Percentiles rank a stretch among this genome's conserved stretches.
Conservation (phyloP, 2,113 vertebrate species). For the Empidonax alnorum region DNA sequence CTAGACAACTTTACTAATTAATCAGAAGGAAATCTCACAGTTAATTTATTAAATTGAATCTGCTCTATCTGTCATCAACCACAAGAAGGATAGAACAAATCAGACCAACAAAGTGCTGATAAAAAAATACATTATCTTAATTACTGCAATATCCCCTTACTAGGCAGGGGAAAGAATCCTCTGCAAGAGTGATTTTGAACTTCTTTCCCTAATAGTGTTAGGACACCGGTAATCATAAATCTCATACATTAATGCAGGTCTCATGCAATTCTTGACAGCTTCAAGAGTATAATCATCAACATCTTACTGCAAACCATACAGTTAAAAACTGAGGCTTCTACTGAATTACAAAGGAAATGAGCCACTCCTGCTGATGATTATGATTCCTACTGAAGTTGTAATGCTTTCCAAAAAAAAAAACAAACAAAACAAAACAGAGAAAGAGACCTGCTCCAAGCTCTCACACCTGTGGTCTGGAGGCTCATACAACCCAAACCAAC, state of each 20-base stretch:
- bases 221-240: neutral
- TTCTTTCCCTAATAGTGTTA: neutral
- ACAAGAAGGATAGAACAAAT: neutral
- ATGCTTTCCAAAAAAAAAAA: neutral
- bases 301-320: neutral
- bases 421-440: neutral
- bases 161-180: neutral
- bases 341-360: neutral
- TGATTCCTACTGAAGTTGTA: neutral
- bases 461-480: accelerated
- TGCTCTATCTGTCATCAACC: neutral
- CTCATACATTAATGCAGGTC: neutral
- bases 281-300: neutral
- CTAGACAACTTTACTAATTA: neutral
- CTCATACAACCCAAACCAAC: neutral
- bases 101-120: neutral
- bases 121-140: neutral
- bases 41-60: neutral
- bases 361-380: neutral
- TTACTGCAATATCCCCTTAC: neutral
- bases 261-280: neutral
- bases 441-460: neutral
- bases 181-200: neutral
- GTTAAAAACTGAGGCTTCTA: neutral
- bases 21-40: neutral